Evolutionary conservation across 2,113 vertebrate genomes (phyloP).

Genomic region (Aspiorhynchus laticeps): DNA sequence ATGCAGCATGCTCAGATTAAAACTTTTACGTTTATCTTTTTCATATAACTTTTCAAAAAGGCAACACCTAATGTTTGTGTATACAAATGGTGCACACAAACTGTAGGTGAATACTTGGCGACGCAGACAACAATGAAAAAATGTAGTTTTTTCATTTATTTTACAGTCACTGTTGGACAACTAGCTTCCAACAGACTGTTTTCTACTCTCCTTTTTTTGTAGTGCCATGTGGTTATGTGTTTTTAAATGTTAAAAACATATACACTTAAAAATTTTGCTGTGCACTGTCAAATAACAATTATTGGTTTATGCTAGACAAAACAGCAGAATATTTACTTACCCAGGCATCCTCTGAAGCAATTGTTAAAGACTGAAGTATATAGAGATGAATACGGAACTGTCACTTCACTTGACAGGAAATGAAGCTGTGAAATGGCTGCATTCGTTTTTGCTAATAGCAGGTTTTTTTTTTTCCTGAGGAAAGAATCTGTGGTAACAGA

Average conservation of each 20-base stretch:
- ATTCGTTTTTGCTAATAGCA: conserved; percentile 8
- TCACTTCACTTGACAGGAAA: conserved; percentile 67
- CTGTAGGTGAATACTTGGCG: neutral
- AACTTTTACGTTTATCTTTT: neutral
- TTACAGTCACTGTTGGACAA: neutral
- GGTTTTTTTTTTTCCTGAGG: conserved; percentile 21
- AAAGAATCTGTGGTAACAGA: neutral
- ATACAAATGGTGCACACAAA: neutral
- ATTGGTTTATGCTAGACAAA: conserved; percentile 7
- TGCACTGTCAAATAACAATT: neutral
- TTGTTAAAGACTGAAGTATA: conserved; percentile 17
- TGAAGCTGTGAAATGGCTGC: conserved; percentile 50
- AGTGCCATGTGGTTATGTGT: neutral
- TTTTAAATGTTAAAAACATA: neutral
- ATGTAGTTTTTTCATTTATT: neutral
- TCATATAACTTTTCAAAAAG: neutral
- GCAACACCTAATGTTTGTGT: neutral
- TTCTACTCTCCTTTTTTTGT: neutral
- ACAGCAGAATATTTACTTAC: neutral
- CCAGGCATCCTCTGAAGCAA: neutral
- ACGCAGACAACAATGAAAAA: neutral
- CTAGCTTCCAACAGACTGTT: neutral
- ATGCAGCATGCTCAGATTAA: neutral
- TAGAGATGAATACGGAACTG: conserved; percentile 52
- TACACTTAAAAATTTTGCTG: neutral